phyloP scores from a whole-genome alignment of 2,797 vertebrate genomes.

The Chrysolophus pictus region DNA sequence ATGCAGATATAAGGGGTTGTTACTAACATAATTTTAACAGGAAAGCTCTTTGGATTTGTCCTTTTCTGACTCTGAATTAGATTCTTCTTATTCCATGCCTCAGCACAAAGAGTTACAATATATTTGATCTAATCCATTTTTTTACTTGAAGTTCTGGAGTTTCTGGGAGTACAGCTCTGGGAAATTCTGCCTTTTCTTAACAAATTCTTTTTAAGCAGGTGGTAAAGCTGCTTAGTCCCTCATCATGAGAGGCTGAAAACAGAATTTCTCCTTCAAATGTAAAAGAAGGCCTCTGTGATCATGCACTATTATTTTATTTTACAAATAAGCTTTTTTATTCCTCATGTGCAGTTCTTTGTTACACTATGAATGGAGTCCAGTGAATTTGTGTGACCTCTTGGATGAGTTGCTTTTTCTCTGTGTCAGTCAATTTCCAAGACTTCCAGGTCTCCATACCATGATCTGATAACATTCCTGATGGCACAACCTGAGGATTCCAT shows the following conservation, averaged over 20 bases:
- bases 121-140: background rate
- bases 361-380: background rate
- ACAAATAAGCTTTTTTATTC: conserved; percentile 23
- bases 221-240: background rate
- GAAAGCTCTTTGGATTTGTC: background rate
- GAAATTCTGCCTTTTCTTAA: background rate
- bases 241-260: background rate
- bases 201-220: background rate
- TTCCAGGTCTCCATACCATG: background rate
- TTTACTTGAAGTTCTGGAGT: background rate
- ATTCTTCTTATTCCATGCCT: background rate
- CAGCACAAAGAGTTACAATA: background rate
- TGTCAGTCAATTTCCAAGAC: conserved; percentile 29
- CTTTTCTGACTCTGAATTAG: background rate
- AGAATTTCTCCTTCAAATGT: conserved; percentile 5
- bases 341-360: conserved; percentile 1
- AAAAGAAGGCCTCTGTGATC: conserved; percentile 29
- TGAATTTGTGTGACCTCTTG: background rate
- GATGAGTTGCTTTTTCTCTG: conserved; percentile 18
- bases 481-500: conserved; percentile 5
- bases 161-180: background rate
- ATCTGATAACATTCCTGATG: background rate
- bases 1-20: background rate
- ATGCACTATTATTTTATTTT: conserved; percentile 13
- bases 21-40: background rate